A percentile compares a stretch with the other conserved stretches of the same genome.
Evolutionary conservation across 2,888 invertebrate species (phyloP).

Genomic region (Drosophila leonis): DNA sequence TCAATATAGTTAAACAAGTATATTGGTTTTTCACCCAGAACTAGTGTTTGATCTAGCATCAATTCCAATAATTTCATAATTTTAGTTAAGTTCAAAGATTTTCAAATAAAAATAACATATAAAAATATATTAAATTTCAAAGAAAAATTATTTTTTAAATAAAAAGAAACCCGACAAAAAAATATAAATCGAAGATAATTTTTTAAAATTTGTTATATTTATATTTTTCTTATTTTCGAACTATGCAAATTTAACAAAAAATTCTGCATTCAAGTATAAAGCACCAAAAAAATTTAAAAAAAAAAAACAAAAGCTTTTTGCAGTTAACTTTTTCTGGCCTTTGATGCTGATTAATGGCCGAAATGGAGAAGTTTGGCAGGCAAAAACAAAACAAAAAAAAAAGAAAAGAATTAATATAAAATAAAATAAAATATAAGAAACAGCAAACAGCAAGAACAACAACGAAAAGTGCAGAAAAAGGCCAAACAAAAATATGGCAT

Average conservation of each 20-base stretch:
- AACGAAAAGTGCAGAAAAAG: conserved; percentile 45
- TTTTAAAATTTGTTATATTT: too few species aligned
- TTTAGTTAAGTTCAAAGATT: too few species aligned
- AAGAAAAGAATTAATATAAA: conserved; percentile 9
- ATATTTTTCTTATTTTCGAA: background rate
- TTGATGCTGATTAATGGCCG: conserved; percentile 64
- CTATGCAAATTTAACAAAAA: background rate
- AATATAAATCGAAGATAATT: too few species aligned
- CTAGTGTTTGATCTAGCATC: too few species aligned
- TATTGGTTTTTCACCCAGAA: too few species aligned
- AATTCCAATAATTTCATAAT: too few species aligned
- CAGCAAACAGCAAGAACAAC: background rate
- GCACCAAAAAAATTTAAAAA: background rate
- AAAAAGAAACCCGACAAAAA: too few species aligned
- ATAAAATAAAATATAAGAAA: conserved; percentile 11
- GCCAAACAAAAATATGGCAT: conserved; percentile 67
- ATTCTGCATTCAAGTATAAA: background rate
- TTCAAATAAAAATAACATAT: too few species aligned
- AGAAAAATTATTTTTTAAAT: too few species aligned
- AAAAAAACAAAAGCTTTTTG: conserved; percentile 11
- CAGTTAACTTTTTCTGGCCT: conserved; percentile 19
- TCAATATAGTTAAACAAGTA: too few species aligned
- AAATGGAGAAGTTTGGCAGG: conserved; percentile 29
- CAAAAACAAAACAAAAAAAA: background rate
- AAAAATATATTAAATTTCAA: too few species aligned